These are phyloP conservation scores for Spodoptera littoralis DNA, from an alignment of 2,888 invertebrate species.

Conservation along the genomic window DNA sequence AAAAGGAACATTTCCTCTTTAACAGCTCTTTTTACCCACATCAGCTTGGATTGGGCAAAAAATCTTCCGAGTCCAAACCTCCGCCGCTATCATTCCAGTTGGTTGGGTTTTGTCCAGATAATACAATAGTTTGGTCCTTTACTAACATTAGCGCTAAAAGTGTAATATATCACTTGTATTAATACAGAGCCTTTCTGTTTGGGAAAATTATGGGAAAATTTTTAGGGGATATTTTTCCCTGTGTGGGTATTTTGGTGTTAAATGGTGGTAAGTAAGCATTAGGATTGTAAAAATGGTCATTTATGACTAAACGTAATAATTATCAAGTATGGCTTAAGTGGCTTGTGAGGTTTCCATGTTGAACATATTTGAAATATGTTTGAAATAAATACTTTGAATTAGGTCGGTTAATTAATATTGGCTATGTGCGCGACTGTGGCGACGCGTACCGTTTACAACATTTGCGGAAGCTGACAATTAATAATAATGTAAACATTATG, in stretches of 20 bases:
- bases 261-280: neutral
- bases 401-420: too few relatives aligned
- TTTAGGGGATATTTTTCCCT: conserved; percentile 12
- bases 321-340: too few relatives aligned
- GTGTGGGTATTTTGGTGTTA: conserved; percentile 4
- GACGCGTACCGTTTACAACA: too few relatives aligned
- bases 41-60: conserved; percentile 13
- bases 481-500: too few relatives aligned
- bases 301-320: too few relatives aligned
- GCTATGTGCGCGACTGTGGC: too few relatives aligned
- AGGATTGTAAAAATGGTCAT: too few relatives aligned
- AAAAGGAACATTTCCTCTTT: conserved; percentile 31
- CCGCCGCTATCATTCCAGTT: conserved; percentile 19
- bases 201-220: conserved; percentile 3
- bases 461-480: too few relatives aligned
- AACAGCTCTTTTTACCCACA: conserved; percentile 23
- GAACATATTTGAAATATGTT: too few relatives aligned
- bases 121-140: conserved; percentile 32
- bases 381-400: too few relatives aligned
- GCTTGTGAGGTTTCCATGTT: too few relatives aligned
- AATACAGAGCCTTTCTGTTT: conserved; percentile 30
- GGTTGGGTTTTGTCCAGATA: conserved; percentile 17
- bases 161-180: conserved; percentile 40
- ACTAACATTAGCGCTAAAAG: conserved; percentile 52
- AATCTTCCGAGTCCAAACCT: conserved; percentile 9